Evolutionary conservation across 2,113 vertebrate genomes (phyloP).

Genomic region (Malurus melanocephalus): DNA sequence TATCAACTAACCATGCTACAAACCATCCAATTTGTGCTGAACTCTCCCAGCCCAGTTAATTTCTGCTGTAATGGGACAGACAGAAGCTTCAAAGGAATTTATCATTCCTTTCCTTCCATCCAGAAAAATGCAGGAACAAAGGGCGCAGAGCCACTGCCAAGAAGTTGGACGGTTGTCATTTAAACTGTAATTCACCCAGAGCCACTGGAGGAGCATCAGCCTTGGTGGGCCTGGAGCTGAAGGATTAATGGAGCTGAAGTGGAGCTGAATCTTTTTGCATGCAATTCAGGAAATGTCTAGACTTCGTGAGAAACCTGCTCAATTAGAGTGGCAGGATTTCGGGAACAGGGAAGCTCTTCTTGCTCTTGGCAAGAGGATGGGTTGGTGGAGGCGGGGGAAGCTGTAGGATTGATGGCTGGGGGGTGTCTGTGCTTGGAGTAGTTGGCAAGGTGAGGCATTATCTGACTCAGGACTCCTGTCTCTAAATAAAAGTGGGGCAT

Average conservation of each 20-base stretch:
- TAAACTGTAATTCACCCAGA: constrained; percentile 48
- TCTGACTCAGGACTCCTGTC: not conserved
- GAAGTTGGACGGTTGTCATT: not conserved
- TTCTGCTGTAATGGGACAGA: not conserved
- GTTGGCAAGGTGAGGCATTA: not conserved
- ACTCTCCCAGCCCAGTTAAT: constrained; percentile 1
- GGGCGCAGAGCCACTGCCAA: constrained; percentile 19
- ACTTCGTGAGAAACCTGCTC: constrained; percentile 42
- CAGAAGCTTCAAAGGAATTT: not conserved
- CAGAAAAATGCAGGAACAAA: not conserved
- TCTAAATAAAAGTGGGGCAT: not conserved
- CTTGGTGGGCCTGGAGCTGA: not conserved
- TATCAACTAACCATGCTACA: not conserved
- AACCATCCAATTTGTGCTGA: not conserved
- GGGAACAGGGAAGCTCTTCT: constrained; percentile 25
- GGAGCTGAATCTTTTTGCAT: constrained; percentile 43
- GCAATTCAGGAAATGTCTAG: constrained; percentile 62
- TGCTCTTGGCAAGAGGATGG: not conserved
- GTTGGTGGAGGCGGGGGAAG: not conserved
- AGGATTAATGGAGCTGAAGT: constrained; percentile 49
- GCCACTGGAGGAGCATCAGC: not conserved
- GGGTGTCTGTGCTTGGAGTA: not conserved
- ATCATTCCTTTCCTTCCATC: not conserved
- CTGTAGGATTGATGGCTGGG: not conserved
- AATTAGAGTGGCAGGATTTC: constrained; percentile 27